Base-by-base conservation (phyloP, 2,888 invertebrate genomes). In the Psylliodes chrysocephalus region DNA sequence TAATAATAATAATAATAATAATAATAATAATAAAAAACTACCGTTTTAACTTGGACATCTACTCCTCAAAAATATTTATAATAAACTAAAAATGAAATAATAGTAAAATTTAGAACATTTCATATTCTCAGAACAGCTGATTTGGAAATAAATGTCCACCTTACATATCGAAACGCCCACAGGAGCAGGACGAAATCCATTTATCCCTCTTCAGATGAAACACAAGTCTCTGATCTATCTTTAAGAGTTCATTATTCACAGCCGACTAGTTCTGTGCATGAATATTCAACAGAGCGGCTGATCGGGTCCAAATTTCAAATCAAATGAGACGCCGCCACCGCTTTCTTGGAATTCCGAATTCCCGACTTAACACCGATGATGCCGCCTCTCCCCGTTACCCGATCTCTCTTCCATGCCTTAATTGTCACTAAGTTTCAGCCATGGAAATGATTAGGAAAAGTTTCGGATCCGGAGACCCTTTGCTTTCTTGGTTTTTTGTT, bases 301-400 rank as follows among this genome's bases (percentile, higher is more conserved):
- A 76, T 76, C 75, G 70, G 71, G 71, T 73, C 68, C 71, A 69
- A 75, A 74, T 75, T 74, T 67, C 71, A 70, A 75, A 74, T 75
- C 74, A 73, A 74, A 75, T 69, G 75, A 71, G 70, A 73, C 72
- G 71, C 71, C 74, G 74, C 74, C 72, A 71, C 71, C 74, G 74
- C 74, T 72, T 74, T 69, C 72, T 69, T 64, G 67, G 73, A 67
- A 67, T 64, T 65, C 60, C 38, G 60, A 62, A 62, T 54, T 55
- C 46, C 14, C 44, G 57, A 55, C 53, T 68, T 54, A 62, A 70
- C 68, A 69, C 66, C 70, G 65, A 68, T 68, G 71, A 70, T 67
- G 64, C 15, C 38, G 40, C 7, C 35, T 10, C 40, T 22, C 15
- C 10, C 17, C 17, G 6, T 12, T 12, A n/a, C 6, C 10, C 51